These are phyloP conservation scores for Bursaphelenchus okinawaensis DNA, from an alignment of 2,888 invertebrate species.

Conservation along the genomic window DNA sequence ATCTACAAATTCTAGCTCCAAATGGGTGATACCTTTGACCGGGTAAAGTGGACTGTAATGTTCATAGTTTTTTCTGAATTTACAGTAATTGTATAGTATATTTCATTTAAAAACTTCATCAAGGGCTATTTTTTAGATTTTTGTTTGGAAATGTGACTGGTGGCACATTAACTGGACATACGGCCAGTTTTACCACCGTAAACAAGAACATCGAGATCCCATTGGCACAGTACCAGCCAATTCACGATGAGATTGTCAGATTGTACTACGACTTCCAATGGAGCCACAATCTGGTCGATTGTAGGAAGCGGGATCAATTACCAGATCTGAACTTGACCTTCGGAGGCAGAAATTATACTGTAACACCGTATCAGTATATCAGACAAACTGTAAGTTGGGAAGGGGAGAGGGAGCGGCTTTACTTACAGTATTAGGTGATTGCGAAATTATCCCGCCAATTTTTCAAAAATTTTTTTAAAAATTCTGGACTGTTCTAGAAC, in stretches of 20 bases:
- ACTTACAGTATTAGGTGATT: too few species aligned
- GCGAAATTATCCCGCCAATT: too few species aligned
- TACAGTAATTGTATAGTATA: too few species aligned
- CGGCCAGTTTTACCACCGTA: slow-evolving; percentile 7
- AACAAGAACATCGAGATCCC: slow-evolving; percentile 2
- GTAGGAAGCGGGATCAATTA: neutral
- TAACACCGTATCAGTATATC: slow-evolving; percentile 9
- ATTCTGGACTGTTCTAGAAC: too few species aligned
- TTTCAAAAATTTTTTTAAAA: too few species aligned
- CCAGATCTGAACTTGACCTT: slow-evolving; percentile 3
- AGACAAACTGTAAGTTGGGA: slow-evolving; percentile 1
- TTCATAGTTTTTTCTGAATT: too few species aligned
- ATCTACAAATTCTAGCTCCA: neutral
- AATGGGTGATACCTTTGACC: neutral
- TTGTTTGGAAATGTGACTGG: neutral
- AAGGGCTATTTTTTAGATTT: neutral
- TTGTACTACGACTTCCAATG: neutral
- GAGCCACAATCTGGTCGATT: slow-evolving; percentile 6
- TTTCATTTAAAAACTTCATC: too few species aligned
- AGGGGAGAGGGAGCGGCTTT: too few species aligned
- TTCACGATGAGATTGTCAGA: neutral
- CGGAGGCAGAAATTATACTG: slow-evolving; percentile 3
- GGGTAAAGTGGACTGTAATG: neutral
- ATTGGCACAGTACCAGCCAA: neutral
- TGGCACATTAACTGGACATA: neutral